Percentiles rank a stretch among this genome's conserved stretches.
Evolutionary conservation across 37 sponge, comb jelly and placozoan species (phyloP).

Genomic region (Petrosia ficiformis): DNA sequence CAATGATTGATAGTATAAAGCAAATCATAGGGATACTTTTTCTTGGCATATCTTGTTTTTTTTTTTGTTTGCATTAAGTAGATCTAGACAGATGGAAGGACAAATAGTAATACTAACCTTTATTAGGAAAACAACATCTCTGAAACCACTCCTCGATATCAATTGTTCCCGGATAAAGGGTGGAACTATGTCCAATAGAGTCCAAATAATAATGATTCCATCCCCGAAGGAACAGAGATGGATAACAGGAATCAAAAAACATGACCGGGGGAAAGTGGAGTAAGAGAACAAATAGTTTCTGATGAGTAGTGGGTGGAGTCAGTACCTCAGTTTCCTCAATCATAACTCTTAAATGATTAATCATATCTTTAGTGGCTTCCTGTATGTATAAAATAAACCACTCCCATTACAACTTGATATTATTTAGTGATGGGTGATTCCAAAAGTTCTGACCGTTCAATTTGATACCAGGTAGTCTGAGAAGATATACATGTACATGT

Average conservation of each 20-base stretch:
- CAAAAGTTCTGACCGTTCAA: too few species aligned
- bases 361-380: slow-evolving; percentile 49
- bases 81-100: too few species aligned
- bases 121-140: slow-evolving; percentile 32
- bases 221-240: slow-evolving; percentile 81
- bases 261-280: slow-evolving; percentile 80
- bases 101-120: not conserved
- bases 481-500: too few species aligned
- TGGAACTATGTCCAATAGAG: slow-evolving; percentile 52
- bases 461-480: too few species aligned
- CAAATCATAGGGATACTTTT: too few species aligned
- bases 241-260: slow-evolving; percentile 77
- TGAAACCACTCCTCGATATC: slow-evolving; percentile 61
- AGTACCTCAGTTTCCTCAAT: slow-evolving; percentile 76
- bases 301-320: not conserved
- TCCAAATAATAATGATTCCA: slow-evolving; percentile 89
- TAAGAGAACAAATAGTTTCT: slow-evolving; percentile 72
- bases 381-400: not conserved
- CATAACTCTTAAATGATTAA: slow-evolving; percentile 77
- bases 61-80: too few species aligned
- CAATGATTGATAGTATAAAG: too few species aligned
- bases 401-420: too few species aligned
- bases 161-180: slow-evolving; percentile 6
- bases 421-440: too few species aligned
- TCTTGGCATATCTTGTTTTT: too few species aligned